Evolutionary conservation across 2,113 vertebrate genomes (phyloP).

Genomic region (Noctilio leporinus): DNA sequence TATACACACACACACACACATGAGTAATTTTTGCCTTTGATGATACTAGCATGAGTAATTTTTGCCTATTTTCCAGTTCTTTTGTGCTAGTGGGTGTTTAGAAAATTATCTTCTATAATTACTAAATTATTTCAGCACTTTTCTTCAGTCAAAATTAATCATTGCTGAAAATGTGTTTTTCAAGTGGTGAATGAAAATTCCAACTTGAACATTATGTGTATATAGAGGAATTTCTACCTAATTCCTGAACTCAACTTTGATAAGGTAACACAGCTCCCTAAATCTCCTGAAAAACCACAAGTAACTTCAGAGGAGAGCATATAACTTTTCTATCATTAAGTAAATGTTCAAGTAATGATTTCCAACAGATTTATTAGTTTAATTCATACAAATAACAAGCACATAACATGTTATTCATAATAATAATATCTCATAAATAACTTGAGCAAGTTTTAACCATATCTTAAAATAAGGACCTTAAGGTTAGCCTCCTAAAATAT

Average conservation of each 20-base stretch:
- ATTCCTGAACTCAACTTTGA: neutral
- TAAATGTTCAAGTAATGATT: neutral
- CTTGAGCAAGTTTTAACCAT: neutral
- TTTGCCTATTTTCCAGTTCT: neutral
- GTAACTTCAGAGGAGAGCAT: neutral
- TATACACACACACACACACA: no score
- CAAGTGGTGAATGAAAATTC: slow-evolving; percentile 8
- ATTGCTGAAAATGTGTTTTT: slow-evolving; percentile 13
- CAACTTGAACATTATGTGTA: neutral
- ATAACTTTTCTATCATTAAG: neutral
- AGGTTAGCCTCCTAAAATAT: neutral
- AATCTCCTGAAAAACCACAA: neutral
- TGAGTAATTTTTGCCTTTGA: neutral
- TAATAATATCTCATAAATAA: neutral
- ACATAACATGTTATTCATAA: neutral
- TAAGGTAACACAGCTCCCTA: neutral
- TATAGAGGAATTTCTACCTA: neutral
- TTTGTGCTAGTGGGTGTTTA: neutral
- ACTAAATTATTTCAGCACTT: neutral
- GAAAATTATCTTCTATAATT: neutral
- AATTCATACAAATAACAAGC: neutral
- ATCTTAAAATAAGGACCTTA: neutral
- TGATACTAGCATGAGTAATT: neutral
- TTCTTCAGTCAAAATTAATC: neutral
- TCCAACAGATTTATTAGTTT: neutral